phyloP scores from a whole-genome alignment of 1,140 invertebrate genomes.

The Euglossa dilemma region DNA sequence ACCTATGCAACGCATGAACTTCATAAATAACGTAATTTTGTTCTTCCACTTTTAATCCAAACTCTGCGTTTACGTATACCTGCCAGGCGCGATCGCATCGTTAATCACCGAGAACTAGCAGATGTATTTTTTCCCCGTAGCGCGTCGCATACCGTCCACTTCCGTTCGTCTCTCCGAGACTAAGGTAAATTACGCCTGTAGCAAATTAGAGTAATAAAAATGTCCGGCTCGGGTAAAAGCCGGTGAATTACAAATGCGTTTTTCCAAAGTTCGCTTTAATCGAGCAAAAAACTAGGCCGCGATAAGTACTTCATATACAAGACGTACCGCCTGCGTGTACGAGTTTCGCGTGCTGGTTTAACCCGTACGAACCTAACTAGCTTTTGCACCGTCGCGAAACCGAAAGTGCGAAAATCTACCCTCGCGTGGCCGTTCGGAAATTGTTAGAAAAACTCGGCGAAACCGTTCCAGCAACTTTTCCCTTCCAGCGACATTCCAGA shows the following conservation, averaged over 20 bases:
- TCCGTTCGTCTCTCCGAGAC: too few relatives aligned
- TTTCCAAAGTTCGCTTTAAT: conserved; percentile 8
- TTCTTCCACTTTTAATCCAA: too few relatives aligned
- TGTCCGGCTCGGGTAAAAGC: too few relatives aligned
- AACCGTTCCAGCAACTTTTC: neutral
- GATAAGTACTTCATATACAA: conserved; percentile 8
- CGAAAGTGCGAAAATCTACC: neutral
- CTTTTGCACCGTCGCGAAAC: neutral
- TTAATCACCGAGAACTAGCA: neutral
- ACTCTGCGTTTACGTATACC: too few relatives aligned
- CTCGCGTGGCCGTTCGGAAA: neutral
- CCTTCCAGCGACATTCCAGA: too few relatives aligned
- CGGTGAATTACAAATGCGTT: conserved; percentile 1
- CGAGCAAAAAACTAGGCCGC: conserved; percentile 24
- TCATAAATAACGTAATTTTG: too few relatives aligned
- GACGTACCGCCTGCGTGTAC: neutral
- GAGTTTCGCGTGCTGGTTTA: conserved; percentile 11
- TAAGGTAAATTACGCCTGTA: too few relatives aligned
- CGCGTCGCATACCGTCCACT: too few relatives aligned
- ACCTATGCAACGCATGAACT: neutral
- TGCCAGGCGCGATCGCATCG: too few relatives aligned
- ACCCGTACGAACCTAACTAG: neutral
- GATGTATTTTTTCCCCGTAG: neutral
- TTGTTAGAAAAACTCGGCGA: neutral
- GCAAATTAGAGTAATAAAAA: neutral